phyloP scores from a whole-genome alignment of 2,113 vertebrate genomes.

The Nothoprocta perdicaria region DNA sequence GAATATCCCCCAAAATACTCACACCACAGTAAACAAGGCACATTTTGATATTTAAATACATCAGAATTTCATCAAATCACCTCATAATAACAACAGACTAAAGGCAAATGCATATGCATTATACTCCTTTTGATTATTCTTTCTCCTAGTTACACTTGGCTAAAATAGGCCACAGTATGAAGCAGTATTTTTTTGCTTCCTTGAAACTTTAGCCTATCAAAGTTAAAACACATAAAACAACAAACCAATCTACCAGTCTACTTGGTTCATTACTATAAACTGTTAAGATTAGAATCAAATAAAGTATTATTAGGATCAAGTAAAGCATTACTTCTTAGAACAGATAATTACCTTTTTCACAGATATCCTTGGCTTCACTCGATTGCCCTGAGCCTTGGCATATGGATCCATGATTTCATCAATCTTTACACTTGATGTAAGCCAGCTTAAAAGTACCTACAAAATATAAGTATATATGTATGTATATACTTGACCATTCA shows the following conservation, averaged over 20 bases:
- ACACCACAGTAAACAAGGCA: background rate
- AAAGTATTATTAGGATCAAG: accelerated
- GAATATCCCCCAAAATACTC: background rate
- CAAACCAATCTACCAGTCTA: background rate
- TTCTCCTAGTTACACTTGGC: background rate
- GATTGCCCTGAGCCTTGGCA: constrained; percentile 79
- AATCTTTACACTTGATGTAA: background rate
- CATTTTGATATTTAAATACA: background rate
- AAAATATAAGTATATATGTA: background rate
- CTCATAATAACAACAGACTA: background rate
- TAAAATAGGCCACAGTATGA: background rate
- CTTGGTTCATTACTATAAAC: background rate
- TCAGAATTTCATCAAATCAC: background rate
- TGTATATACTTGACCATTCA: background rate
- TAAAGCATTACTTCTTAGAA: background rate
- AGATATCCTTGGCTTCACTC: constrained; percentile 81
- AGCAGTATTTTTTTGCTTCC: background rate
- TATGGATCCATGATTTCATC: constrained; percentile 83
- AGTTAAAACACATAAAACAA: background rate
- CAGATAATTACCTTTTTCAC: constrained; percentile 82
- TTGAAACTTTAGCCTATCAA: background rate
- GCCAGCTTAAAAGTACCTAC: constrained; percentile 57
- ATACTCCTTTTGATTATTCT: background rate
- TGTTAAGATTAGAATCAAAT: accelerated
- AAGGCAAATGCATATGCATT: background rate